Evolutionary conservation across 2,113 vertebrate genomes (phyloP), one percentile per base, ranked within the genome.

Genomic region (Psittacula cyanocephala): DNA sequence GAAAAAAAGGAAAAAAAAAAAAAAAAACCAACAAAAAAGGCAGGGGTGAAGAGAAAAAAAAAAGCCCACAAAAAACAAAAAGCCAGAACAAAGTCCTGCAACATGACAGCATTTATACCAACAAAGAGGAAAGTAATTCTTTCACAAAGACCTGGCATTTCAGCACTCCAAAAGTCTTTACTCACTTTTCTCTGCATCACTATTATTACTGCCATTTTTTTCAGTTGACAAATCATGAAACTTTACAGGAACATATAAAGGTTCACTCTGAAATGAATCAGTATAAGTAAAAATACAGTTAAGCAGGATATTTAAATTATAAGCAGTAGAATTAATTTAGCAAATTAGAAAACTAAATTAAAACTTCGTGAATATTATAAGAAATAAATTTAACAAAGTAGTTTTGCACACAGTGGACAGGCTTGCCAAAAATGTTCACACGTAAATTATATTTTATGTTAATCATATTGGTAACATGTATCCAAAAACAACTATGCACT

Each of bases 161-260:
- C 62, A 91, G 87, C 24, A 91, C 91, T 94, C 47, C 79, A 41
- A 37, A 94, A 94, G 62, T 88, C 80, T 96, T 95, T 96, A 98
- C 99, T 99, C 97, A 99, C 99, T 90, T 97, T 98, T 98, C 91
- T 99, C 98, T 95, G 96, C 97, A 93, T 98, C 98, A 95, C 70
- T 96, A 60, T 95, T 97, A 97, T 96, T 97, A 76, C 89, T 97
- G 91, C 96, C 97, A 75, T 96, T 96, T 85, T 98, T 98, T 85
- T 99, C 99, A 87, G 96, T 93, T 62, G 98, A 97, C 43, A 99
- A 97, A 77, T 99, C 99, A 98, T 99, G 99, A 97, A 99, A 99
- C 97, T 99, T 99, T 96, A 99, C 98, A 69, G 99, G 99, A 95
- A 99, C 99, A 85, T 99, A 99, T 6, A 99, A 98, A 37, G 99